These are phyloP conservation scores for Avahi laniger DNA, from an alignment of 2,797 vertebrate species.

Conservation along the genomic window DNA sequence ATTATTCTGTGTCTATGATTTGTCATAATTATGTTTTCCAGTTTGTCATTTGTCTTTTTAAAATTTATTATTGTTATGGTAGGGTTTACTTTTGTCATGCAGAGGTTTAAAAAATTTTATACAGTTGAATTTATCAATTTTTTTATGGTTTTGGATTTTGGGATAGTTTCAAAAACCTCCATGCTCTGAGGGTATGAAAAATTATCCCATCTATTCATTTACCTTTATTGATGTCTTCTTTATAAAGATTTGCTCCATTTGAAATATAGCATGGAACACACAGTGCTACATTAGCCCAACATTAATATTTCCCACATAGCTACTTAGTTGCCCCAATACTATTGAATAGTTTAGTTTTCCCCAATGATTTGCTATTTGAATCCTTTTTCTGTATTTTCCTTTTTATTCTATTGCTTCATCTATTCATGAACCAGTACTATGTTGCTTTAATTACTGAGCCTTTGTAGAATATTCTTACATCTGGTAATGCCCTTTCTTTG, in stretches of 20 bases:
- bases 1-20: conserved; percentile 20
- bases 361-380: not conserved
- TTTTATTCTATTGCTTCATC: not conserved
- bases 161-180: not conserved
- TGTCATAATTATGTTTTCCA: not conserved
- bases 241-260: conserved; percentile 14
- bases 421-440: not conserved
- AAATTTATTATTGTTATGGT: not conserved
- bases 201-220: not conserved
- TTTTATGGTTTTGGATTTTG: conserved; percentile 6
- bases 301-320: not conserved
- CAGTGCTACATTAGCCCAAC: not conserved
- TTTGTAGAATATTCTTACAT: conserved; percentile 27
- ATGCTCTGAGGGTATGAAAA: conserved; percentile 33
- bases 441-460: not conserved
- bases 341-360: not conserved
- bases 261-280: not conserved
- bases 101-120: not conserved
- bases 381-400: not conserved
- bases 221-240: not conserved
- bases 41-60: not conserved
- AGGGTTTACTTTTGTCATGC: not conserved
- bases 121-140: not conserved
- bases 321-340: not conserved
- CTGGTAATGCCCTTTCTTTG: not conserved